Conservation (phyloP, 1,140 invertebrate species). For the Bombus waltoni region DNA sequence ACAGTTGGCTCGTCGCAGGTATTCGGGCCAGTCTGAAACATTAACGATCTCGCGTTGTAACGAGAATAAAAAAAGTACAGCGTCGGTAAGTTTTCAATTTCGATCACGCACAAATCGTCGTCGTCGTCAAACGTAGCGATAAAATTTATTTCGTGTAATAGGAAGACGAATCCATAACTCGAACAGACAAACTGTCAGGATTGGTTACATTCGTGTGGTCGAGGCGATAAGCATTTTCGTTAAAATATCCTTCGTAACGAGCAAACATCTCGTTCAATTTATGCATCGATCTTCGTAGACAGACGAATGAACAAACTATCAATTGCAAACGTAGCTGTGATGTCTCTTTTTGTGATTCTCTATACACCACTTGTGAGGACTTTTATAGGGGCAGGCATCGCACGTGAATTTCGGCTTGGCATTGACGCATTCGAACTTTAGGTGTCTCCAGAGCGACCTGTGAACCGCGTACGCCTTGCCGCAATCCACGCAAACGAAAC, state of each 20-base stretch:
- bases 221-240: background rate
- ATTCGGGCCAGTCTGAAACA: background rate
- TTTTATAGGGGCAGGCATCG: constrained; percentile 80
- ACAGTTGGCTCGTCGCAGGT: constrained; percentile 4
- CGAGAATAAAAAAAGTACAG: background rate
- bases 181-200: background rate
- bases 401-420: constrained; percentile 79
- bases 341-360: constrained; percentile 75
- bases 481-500: constrained; percentile 67
- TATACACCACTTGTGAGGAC: constrained; percentile 78
- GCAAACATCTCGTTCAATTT: background rate
- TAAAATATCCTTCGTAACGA: background rate
- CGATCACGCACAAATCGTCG: background rate
- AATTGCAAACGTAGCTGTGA: constrained; percentile 53
- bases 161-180: background rate
- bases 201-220: background rate
- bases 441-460: constrained; percentile 79
- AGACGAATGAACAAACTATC: background rate
- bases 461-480: constrained; percentile 75
- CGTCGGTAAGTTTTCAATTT: background rate
- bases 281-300: too few relatives aligned
- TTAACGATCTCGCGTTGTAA: too few relatives aligned
- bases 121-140: background rate
- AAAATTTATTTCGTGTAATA: background rate
- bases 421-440: constrained; percentile 81